A percentile compares a stretch with the other conserved stretches of the same genome.
These are phyloP conservation scores for Periophthalmus modestus DNA, from an alignment of 2,113 vertebrate species.

Conservation along the genomic window DNA sequence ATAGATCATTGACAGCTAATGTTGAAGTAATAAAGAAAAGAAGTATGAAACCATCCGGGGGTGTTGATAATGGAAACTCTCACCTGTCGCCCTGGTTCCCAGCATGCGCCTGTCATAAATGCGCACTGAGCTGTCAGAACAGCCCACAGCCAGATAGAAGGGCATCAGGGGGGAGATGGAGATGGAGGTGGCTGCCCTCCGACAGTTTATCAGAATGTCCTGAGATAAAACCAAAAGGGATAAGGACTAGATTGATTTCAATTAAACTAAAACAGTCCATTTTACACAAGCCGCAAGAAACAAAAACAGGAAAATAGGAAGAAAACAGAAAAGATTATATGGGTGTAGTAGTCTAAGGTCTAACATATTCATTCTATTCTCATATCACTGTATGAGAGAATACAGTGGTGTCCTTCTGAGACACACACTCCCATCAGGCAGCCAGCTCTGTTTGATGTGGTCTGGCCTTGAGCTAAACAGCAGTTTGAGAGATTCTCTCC, in stretches of 20 bases:
- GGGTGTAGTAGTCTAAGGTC: slow-evolving; percentile 31
- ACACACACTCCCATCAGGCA: background rate
- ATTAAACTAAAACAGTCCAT: background rate
- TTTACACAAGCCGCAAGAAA: background rate
- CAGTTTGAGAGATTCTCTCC: slow-evolving; percentile 10
- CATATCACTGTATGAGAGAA: slow-evolving; percentile 22
- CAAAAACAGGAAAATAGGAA: slow-evolving; percentile 5
- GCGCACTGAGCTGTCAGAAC: slow-evolving; percentile 97
- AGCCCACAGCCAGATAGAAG: slow-evolving; percentile 95
- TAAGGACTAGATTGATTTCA: background rate
- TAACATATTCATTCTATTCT: slow-evolving; percentile 23
- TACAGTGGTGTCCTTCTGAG: slow-evolving; percentile 6
- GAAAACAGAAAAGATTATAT: background rate
- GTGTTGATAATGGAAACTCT: background rate
- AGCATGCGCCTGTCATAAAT: slow-evolving; percentile 97
- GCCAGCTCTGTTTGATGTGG: background rate
- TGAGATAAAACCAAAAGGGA: slow-evolving; percentile 58
- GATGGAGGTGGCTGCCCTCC: slow-evolving; percentile 95
- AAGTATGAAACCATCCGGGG: background rate
- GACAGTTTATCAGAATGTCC: slow-evolving; percentile 98
- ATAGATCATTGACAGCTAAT: background rate
- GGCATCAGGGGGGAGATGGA: slow-evolving; percentile 94
- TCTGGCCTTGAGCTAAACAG: slow-evolving; percentile 24
- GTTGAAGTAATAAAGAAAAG: background rate
- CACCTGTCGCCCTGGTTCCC: slow-evolving; percentile 93